These are phyloP conservation scores for Lasioglossum villosulum DNA, from an alignment of 2,888 invertebrate species.

Conservation along the genomic window DNA sequence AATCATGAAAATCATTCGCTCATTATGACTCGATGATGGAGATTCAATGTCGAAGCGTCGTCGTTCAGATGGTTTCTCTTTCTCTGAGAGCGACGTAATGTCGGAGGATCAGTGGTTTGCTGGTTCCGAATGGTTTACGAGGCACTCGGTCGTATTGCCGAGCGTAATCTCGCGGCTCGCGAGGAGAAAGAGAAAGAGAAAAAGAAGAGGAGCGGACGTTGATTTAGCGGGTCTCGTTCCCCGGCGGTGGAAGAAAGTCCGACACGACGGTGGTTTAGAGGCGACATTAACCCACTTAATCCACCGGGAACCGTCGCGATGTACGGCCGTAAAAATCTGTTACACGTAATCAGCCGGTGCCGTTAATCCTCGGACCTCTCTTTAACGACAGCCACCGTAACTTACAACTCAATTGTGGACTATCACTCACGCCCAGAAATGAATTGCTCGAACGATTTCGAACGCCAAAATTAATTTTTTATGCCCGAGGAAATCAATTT, in stretches of 20 bases:
- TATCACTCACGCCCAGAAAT: neutral
- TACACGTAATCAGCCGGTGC: conserved; percentile 43
- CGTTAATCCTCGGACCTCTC: conserved; percentile 4
- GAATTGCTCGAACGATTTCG: neutral
- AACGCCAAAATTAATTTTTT: neutral
- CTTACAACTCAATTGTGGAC: neutral
- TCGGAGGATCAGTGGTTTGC: neutral
- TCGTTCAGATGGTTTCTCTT: neutral
- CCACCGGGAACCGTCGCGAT: conserved; percentile 37
- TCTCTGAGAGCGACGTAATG: neutral
- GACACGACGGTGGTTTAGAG: conserved; percentile 21
- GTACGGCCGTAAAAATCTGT: conserved; percentile 47
- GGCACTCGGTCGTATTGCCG: conserved; percentile 47
- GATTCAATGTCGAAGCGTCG: neutral
- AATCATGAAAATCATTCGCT: neutral
- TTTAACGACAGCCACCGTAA: conserved; percentile 1
- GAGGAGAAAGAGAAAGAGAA: conserved; percentile 4
- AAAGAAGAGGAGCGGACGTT: conserved; percentile 40
- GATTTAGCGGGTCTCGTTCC: conserved; percentile 58
- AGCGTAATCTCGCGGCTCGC: conserved; percentile 56
- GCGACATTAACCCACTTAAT: conserved; percentile 61
- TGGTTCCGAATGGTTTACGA: conserved; percentile 47
- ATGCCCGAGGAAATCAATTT: neutral
- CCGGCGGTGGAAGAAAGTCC: conserved; percentile 42
- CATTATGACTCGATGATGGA: neutral